These are phyloP conservation scores for Epiblema foenella DNA, from an alignment of 2,888 invertebrate species.

Conservation along the genomic window DNA sequence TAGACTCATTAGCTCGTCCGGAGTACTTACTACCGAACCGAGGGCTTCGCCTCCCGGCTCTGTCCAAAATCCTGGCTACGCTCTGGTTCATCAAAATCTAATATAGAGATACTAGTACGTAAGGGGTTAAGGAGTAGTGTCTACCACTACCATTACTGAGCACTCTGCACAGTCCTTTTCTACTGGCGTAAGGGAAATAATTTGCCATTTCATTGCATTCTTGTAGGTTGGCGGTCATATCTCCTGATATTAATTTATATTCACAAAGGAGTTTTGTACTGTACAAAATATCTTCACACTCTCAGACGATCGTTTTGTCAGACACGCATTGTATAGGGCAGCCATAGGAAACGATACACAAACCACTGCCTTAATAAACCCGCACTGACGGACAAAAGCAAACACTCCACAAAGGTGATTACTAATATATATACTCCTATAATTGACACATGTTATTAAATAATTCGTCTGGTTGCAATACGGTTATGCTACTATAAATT, in stretches of 20 bases:
- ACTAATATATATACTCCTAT: neutral
- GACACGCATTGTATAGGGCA: neutral
- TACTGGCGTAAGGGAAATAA: neutral
- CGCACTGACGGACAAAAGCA: constrained; percentile 18
- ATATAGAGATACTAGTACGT: no score
- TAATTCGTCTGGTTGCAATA: neutral
- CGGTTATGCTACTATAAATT: neutral
- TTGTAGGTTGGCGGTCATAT: neutral
- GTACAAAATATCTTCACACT: neutral
- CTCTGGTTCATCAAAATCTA: neutral
- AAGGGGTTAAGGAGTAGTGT: no score
- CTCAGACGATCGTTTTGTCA: neutral
- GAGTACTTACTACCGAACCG: neutral
- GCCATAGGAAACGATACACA: neutral
- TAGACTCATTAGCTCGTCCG: neutral
- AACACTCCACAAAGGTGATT: constrained; percentile 30
- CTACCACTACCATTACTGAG: neutral
- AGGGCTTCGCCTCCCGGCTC: neutral
- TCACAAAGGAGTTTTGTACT: neutral
- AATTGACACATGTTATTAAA: neutral
- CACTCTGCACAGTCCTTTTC: neutral
- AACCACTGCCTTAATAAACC: constrained; percentile 34
- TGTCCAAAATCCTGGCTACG: neutral
- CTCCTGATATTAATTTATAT: neutral
- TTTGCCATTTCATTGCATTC: neutral